phyloP scores from a whole-genome alignment of 2,113 vertebrate genomes.

The Stomatorhinus ivindoensis region DNA sequence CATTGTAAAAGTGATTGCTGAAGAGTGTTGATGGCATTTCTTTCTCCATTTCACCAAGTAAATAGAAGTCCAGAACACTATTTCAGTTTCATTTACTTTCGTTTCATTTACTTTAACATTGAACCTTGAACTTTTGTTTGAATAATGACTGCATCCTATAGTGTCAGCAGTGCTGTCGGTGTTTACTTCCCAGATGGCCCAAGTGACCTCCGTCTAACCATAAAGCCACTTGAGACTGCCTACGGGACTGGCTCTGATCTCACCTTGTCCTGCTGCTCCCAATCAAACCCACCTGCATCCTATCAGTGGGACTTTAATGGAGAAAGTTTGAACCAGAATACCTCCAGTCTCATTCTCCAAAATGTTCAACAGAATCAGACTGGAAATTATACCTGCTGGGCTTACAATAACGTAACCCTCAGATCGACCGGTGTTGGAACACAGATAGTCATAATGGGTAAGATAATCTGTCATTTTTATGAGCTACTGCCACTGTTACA shows the following conservation, averaged over 20 bases:
- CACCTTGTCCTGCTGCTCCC: slow-evolving; percentile 3
- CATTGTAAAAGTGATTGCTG: background rate
- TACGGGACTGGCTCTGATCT: slow-evolving; percentile 6
- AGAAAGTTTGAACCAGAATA: background rate
- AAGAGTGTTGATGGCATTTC: background rate
- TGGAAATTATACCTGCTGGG: slow-evolving; percentile 22
- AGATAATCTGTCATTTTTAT: background rate
- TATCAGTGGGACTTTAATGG: slow-evolving; percentile 19
- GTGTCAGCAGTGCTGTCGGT: background rate
- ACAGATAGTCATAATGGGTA: background rate
- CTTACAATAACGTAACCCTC: slow-evolving; percentile 15
- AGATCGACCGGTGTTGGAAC: background rate
- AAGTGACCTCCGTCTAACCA: background rate
- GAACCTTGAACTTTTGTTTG: no score
- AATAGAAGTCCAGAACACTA: background rate
- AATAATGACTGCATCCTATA: background rate
- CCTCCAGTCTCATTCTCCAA: background rate
- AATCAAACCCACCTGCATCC: slow-evolving; percentile 16
- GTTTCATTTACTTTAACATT: background rate
- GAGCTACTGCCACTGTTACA: background rate
- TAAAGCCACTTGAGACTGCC: background rate
- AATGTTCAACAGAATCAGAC: slow-evolving; percentile 10
- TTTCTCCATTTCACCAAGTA: background rate
- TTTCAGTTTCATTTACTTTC: background rate
- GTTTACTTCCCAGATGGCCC: slow-evolving; percentile 8